A percentile compares a stretch with the other conserved stretches of the same genome.
These are phyloP conservation scores for Colius striatus DNA, from an alignment of 2,113 vertebrate species.

Conservation along the genomic window DNA sequence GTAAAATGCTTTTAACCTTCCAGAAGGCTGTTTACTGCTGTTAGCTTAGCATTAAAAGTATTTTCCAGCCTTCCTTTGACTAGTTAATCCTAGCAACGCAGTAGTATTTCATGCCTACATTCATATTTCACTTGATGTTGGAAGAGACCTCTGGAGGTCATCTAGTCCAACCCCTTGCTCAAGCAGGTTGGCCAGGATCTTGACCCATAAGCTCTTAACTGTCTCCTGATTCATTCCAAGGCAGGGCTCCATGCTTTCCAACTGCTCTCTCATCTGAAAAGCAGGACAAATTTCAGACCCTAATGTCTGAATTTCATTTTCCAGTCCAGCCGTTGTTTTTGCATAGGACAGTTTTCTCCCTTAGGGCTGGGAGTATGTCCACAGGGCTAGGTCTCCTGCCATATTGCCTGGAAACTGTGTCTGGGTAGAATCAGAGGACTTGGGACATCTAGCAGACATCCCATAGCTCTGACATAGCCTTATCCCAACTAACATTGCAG, in stretches of 20 bases:
- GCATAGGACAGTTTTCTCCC: not conserved
- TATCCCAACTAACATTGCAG: not conserved
- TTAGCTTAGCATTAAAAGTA: not conserved
- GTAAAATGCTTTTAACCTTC: not conserved
- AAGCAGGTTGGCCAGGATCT: not conserved
- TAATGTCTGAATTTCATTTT: not conserved
- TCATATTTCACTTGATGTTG: not conserved
- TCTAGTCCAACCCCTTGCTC: not conserved
- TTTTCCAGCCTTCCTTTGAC: not conserved
- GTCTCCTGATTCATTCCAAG: not conserved
- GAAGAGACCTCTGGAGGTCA: not conserved
- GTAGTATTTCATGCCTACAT: not conserved
- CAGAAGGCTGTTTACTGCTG: not conserved
- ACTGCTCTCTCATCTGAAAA: not conserved
- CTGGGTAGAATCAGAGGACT: not conserved
- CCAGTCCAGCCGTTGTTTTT: not conserved
- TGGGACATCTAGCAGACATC: not conserved
- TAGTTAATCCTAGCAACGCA: not conserved
- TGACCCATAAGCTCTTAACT: not conserved
- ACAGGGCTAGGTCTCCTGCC: not conserved
- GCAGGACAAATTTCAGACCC: not conserved
- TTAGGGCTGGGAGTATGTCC: not conserved
- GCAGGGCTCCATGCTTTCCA: not conserved
- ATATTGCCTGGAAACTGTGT: not conserved
- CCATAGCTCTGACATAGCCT: not conserved